A percentile compares a stretch with the other conserved stretches of the same genome.
Evolutionary conservation across 2,888 invertebrate species (phyloP).

Genomic region (Drosophila acutilabella): DNA sequence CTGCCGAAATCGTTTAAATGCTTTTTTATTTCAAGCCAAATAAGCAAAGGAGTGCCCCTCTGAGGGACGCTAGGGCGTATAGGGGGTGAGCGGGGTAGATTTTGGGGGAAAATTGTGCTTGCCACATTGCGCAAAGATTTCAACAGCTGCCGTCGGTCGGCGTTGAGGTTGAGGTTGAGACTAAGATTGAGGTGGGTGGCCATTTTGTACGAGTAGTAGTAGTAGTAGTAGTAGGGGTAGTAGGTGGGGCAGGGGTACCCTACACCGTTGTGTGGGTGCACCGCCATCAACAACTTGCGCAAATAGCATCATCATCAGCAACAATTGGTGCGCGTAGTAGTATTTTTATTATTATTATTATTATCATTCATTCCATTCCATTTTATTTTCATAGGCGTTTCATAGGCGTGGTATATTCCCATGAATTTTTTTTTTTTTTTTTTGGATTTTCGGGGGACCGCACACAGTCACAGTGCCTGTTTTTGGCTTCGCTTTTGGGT

Average conservation of each 20-base stretch:
- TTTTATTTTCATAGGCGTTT: conserved; percentile 5
- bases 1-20: conserved; percentile 76
- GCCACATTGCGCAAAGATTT: conserved; percentile 77
- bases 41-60: conserved; percentile 73
- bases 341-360: conserved; percentile 32
- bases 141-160: conserved; percentile 67
- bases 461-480: conserved; percentile 66
- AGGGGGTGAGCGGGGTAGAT: neutral
- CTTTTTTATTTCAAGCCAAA: conserved; percentile 80
- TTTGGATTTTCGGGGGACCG: conserved; percentile 54
- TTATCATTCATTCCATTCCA: conserved; percentile 3
- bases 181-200: conserved; percentile 66
- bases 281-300: conserved; percentile 80
- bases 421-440: conserved; percentile 42
- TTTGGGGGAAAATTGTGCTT: conserved; percentile 10
- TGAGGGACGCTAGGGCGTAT: neutral
- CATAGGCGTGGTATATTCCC: conserved; percentile 48
- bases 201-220: conserved; percentile 64
- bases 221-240: conserved; percentile 1
- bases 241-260: conserved; percentile 36
- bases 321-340: conserved; percentile 63
- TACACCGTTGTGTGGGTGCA: conserved; percentile 50
- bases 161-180: conserved; percentile 62
- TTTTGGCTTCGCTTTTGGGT: conserved; percentile 54
- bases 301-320: conserved; percentile 70